These are phyloP conservation scores for Rissa tridactyla DNA, from an alignment of 2,113 vertebrate species.

Conservation along the genomic window DNA sequence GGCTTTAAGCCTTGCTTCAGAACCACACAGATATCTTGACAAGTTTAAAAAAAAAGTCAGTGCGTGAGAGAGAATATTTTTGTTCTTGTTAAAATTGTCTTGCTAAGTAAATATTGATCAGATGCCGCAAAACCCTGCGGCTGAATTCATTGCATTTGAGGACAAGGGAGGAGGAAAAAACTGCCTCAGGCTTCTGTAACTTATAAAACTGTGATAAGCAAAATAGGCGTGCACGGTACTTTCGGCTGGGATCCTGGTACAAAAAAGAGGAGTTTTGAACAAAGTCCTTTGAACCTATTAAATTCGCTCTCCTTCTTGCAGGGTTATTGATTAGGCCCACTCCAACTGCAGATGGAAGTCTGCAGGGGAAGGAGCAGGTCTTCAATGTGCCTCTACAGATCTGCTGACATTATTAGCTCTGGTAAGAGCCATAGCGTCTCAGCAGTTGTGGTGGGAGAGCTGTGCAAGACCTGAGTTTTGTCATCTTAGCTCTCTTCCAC, in stretches of 20 bases:
- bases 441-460: neutral
- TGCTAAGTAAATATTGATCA: conserved; percentile 56
- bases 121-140: neutral
- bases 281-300: neutral
- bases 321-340: neutral
- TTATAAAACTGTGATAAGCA: neutral
- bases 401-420: neutral
- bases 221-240: neutral
- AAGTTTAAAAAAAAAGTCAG: neutral
- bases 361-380: neutral
- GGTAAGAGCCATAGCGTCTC: neutral
- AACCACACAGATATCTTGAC: neutral
- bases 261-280: neutral
- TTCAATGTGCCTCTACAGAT: neutral
- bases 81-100: conserved; percentile 36
- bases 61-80: conserved; percentile 1
- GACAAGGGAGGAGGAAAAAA: neutral
- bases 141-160: neutral
- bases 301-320: neutral
- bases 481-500: neutral
- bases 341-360: neutral
- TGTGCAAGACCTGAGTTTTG: neutral
- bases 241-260: neutral
- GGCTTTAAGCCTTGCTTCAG: neutral
- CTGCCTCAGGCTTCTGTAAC: neutral